phyloP scores from a whole-genome alignment of 2,888 invertebrate species.

The Watsonalla binaria region DNA sequence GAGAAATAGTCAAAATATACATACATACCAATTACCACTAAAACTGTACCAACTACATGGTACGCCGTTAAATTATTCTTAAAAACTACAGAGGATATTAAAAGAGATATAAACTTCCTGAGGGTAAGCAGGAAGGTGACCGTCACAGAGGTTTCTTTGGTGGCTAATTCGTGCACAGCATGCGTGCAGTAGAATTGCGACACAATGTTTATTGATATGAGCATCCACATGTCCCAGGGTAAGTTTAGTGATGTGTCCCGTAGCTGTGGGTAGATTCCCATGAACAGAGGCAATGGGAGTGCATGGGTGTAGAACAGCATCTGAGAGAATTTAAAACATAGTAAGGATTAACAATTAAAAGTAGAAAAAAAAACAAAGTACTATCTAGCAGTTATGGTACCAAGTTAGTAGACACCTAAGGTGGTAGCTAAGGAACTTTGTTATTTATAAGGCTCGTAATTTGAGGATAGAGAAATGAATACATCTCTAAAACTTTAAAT shows the following conservation, averaged over 20 bases:
- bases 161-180: slow-evolving; percentile 61
- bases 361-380: too few species aligned
- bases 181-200: slow-evolving; percentile 62
- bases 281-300: slow-evolving; percentile 57
- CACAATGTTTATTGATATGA: slow-evolving; percentile 48
- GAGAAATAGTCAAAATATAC: slow-evolving; percentile 65
- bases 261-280: slow-evolving; percentile 50
- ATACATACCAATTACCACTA: slow-evolving; percentile 60
- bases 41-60: slow-evolving; percentile 53
- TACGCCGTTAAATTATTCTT: slow-evolving; percentile 60
- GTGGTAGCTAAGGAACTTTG: too few species aligned
- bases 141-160: slow-evolving; percentile 60
- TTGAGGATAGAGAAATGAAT: too few species aligned
- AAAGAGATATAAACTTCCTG: slow-evolving; percentile 59
- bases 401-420: too few species aligned
- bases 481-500: too few species aligned
- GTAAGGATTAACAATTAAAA: too few species aligned
- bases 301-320: slow-evolving; percentile 69
- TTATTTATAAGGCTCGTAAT: too few species aligned
- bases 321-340: slow-evolving; percentile 35
- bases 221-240: slow-evolving; percentile 41
- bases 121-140: slow-evolving; percentile 66
- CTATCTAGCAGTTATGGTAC: too few species aligned
- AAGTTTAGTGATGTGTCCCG: slow-evolving; percentile 31
- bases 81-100: slow-evolving; percentile 63